These are phyloP conservation scores for Holocentrus rufus DNA, from an alignment of 2,797 vertebrate species.

Conservation along the genomic window DNA sequence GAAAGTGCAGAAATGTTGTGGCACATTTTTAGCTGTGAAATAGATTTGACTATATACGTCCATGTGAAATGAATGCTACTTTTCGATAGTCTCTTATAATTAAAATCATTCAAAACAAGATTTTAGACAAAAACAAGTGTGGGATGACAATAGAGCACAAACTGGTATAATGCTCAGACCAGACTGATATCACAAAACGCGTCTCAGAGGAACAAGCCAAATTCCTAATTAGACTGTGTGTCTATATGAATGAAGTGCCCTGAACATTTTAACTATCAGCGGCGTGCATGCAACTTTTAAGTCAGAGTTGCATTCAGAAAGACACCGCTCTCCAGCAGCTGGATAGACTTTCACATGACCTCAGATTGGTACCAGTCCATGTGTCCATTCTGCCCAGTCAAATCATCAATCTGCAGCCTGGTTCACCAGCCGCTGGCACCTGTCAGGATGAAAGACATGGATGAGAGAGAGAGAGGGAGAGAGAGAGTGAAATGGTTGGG, in stretches of 20 bases:
- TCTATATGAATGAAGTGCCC: neutral
- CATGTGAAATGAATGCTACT: too few species aligned
- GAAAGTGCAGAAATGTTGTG: slow-evolving; percentile 17
- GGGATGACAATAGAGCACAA: neutral
- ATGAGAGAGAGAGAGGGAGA: slow-evolving; percentile 65
- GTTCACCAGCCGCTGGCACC: slow-evolving; percentile 76
- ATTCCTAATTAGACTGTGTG: slow-evolving; percentile 9
- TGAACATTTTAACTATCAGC: neutral
- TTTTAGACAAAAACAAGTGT: neutral
- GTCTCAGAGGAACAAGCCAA: neutral
- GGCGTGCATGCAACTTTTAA: slow-evolving; percentile 42
- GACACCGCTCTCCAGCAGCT: slow-evolving; percentile 38
- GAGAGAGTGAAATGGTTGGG: slow-evolving; percentile 68
- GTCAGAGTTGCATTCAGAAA: slow-evolving; percentile 31
- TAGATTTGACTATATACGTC: too few species aligned
- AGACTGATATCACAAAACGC: too few species aligned
- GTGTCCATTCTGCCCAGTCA: slow-evolving; percentile 72
- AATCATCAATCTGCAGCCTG: slow-evolving; percentile 75
- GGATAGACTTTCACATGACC: slow-evolving; percentile 59
- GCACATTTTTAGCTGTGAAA: too few species aligned
- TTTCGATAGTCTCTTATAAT: too few species aligned
- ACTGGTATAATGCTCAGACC: neutral
- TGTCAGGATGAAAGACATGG: slow-evolving; percentile 79
- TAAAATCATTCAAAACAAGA: neutral
- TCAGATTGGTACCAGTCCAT: slow-evolving; percentile 70